phyloP scores from a whole-genome alignment of 1,140 invertebrate genomes.

The honey bee (Apis mellifera) region DNA sequence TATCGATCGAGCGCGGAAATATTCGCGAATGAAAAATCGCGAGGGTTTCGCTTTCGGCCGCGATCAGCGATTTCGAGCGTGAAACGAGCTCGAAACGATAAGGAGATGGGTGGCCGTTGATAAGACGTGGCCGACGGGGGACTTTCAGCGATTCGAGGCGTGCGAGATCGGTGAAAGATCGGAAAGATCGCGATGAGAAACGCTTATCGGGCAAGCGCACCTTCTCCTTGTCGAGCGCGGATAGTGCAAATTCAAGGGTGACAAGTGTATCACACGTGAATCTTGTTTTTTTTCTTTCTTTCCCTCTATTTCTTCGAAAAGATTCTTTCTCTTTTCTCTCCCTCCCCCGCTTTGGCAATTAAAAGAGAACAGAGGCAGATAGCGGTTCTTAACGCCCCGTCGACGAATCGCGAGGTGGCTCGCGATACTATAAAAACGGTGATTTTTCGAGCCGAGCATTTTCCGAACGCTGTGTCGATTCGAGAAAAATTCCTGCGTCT shows the following conservation, averaged over 20 bases:
- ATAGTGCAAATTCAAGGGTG: not conserved
- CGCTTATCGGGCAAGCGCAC: not conserved
- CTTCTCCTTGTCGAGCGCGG: not conserved
- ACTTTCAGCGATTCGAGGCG: slow-evolving; percentile 43
- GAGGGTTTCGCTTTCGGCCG: not conserved
- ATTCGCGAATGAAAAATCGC: no score
- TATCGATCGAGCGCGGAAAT: not conserved
- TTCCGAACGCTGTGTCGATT: no score
- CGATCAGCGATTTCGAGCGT: slow-evolving; percentile 58
- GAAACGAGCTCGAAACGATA: slow-evolving; percentile 58
- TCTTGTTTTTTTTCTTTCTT: no score
- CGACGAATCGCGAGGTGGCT: no score
- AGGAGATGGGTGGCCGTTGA: slow-evolving; percentile 59
- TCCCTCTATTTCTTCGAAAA: not conserved
- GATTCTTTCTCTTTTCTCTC: not conserved
- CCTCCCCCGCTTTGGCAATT: not conserved
- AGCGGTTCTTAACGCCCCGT: no score
- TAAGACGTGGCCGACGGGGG: slow-evolving; percentile 55
- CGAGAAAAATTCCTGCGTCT: no score
- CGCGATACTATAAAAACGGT: no score
- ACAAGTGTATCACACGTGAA: not conserved
- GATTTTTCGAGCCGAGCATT: no score
- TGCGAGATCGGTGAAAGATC: slow-evolving; percentile 18
- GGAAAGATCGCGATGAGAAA: not conserved
- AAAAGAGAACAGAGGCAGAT: no score